A percentile compares a stretch with the other conserved stretches of the same genome.
phyloP scores from a whole-genome alignment of 2,888 invertebrate species.

The Zygothrica quintamaculata region DNA sequence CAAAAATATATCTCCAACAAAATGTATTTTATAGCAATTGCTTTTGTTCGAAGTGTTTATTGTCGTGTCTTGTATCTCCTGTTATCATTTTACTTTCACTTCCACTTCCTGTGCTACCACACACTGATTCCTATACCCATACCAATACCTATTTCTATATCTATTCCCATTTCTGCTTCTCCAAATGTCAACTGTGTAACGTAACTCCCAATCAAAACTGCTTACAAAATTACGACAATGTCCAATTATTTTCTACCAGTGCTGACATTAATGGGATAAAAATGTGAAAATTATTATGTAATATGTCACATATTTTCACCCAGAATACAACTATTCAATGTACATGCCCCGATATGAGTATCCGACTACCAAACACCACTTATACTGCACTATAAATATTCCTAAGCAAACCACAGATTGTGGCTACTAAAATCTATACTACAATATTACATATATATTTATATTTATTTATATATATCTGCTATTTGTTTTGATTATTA shows the following conservation, averaged over 20 bases:
- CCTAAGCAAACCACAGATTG: too few relatives aligned
- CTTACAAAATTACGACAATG: conserved; percentile 57
- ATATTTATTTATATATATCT: too few relatives aligned
- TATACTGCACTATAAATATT: too few relatives aligned
- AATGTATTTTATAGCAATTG: conserved; percentile 30
- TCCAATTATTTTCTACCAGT: conserved; percentile 65
- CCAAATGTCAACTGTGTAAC: not conserved
- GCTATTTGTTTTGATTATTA: too few relatives aligned
- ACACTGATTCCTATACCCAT: not conserved
- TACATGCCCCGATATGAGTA: not conserved
- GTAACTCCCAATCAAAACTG: conserved; percentile 49
- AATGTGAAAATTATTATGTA: conserved; percentile 68
- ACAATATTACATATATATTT: too few relatives aligned
- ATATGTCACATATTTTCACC: conserved; percentile 61
- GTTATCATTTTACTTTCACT: too few relatives aligned
- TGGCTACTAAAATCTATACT: too few relatives aligned
- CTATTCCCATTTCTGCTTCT: not conserved
- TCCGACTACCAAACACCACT: conserved; percentile 28
- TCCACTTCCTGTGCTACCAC: conserved; percentile 1
- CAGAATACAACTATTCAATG: conserved; percentile 52
- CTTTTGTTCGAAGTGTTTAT: conserved; percentile 20
- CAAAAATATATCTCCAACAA: conserved; percentile 35
- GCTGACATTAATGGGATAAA: conserved; percentile 68
- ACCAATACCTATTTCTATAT: not conserved
- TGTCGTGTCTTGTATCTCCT: conserved; percentile 5